A percentile compares a stretch with the other conserved stretches of the same genome.
These are phyloP conservation scores for Rhincodon typus DNA, from an alignment of 2,797 vertebrate genomes.

Conservation along the genomic window DNA sequence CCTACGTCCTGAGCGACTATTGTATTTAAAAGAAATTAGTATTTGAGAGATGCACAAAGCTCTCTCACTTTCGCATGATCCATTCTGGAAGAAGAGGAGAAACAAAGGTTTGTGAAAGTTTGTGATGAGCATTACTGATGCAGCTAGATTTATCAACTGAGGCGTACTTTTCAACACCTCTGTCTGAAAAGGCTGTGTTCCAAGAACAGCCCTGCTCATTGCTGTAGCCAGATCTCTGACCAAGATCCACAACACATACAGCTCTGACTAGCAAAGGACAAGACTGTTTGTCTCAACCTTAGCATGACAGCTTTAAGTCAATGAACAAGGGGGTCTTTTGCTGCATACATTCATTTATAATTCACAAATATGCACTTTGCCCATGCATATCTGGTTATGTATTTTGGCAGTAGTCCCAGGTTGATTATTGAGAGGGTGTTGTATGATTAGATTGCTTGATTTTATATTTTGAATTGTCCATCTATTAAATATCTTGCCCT, in stretches of 20 bases:
- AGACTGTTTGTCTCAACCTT: background rate
- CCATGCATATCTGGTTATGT: background rate
- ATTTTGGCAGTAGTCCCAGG: background rate
- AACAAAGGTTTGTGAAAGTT: background rate
- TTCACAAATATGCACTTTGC: background rate
- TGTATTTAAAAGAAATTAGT: background rate
- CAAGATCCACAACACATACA: background rate
- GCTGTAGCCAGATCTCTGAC: background rate
- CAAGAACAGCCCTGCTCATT: background rate
- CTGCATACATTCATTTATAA: background rate
- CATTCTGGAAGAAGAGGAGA: background rate
- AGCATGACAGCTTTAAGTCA: background rate
- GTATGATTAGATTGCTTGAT: background rate
- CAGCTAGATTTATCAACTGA: too few species aligned
- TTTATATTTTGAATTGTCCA: background rate
- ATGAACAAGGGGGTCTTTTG: background rate
- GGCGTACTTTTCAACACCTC: background rate
- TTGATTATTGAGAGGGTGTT: background rate
- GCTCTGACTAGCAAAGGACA: background rate
- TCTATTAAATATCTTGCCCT: background rate
- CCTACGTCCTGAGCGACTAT: background rate
- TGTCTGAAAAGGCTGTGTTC: background rate
- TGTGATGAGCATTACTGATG: background rate
- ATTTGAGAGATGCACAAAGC: background rate
- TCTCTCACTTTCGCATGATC: background rate